Evolutionary conservation across 2,888 invertebrate species (phyloP), one percentile per base, ranked within the genome.

Genomic region (Tinea trinotella): DNA sequence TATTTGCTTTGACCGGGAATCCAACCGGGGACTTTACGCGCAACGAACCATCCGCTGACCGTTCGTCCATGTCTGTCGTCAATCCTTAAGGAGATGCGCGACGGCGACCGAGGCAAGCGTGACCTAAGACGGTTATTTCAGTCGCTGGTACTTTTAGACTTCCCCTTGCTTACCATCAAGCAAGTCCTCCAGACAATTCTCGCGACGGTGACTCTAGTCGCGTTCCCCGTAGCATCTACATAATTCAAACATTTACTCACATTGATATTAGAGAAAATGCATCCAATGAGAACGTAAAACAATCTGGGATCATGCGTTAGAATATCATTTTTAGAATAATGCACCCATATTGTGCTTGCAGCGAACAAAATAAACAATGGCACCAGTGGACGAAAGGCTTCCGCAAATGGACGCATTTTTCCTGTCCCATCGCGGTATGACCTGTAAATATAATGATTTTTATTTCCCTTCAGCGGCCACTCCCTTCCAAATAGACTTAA

Each of bases 261-360:
- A 70, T 96, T 95, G 68, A 99, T 97, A 80, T 99, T 99, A 19
- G 99, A 97, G 84, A 98, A 99, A 59, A 98, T 93, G 36, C 97
- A 97, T 61, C 99, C 99, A 58, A 95, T 92, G 57, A 96, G 89
- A 72, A 97, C 90, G 74, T 92, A 96, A 76, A 97, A 92, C 54
- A 94, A 89, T 61, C 99, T 87, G 0, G 99, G 97, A 68, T 96
- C 94, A 55, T 83, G 87, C 60, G 93, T 89, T 59, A 98, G 86
- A 62, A 99, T 92, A 70, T 93, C 88, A 58, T 87, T 90, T 4
- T 95, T 95, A 10, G 99, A 98, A 61, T 86, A 87, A 15, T 89
- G 65, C 2, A 94, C 93, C 99, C 99, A 99, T 4, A 88, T 63
- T 0, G 94, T 81, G 61, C 95, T 92, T 34, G 96, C 78, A 0